Percentiles rank a stretch among this genome's conserved stretches.
These are phyloP conservation scores for Porites australiensis DNA, from an alignment of 64 coral and sea anemone genomes.

Conservation along the genomic window DNA sequence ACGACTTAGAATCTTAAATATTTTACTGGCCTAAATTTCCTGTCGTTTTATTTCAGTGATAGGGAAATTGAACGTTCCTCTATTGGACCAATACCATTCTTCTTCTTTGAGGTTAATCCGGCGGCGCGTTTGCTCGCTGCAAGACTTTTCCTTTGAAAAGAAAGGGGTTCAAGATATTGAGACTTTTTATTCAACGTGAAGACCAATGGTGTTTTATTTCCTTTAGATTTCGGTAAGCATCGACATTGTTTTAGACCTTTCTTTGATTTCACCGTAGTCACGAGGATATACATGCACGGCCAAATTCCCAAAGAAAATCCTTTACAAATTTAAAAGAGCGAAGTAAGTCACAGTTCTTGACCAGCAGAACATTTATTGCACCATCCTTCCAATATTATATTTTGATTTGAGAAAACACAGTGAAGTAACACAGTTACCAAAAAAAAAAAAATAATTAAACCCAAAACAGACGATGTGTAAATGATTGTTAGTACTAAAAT, in stretches of 20 bases:
- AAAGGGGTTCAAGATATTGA: background rate
- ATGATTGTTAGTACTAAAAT: no score
- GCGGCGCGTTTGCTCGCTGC: background rate
- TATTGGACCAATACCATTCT: background rate
- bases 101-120: background rate
- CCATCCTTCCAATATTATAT: background rate
- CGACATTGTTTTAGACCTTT: background rate
- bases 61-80: background rate
- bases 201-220: background rate
- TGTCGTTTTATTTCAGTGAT: background rate
- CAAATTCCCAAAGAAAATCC: background rate
- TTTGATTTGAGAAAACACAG: background rate
- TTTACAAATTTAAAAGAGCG: background rate
- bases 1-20: background rate
- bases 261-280: background rate
- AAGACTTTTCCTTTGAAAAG: slow-evolving; percentile 25
- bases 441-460: no score
- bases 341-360: background rate
- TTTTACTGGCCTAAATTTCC: background rate
- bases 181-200: background rate
- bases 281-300: background rate
- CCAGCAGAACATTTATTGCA: background rate
- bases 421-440: no score
- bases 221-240: background rate
- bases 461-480: no score